Evolutionary conservation across 2,888 invertebrate species (phyloP).

Genomic region (Heteropelma amictum): DNA sequence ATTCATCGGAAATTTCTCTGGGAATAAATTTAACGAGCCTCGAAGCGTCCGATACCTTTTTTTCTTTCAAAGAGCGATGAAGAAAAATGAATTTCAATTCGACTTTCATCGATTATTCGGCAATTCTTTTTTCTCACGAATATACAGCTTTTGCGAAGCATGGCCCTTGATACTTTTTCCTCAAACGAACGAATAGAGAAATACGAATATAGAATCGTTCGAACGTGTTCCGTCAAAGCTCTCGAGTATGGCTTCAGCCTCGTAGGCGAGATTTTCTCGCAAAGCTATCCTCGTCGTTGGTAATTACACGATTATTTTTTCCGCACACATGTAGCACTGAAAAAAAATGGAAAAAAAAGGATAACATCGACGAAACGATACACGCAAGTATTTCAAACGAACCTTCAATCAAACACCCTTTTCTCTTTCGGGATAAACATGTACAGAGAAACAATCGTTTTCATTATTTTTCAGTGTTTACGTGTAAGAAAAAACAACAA

Average conservation of each 20-base stretch:
- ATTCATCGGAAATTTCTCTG: too few relatives aligned
- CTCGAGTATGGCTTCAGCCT: slow-evolving; percentile 6
- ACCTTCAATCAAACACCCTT: too few relatives aligned
- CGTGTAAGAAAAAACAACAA: too few relatives aligned
- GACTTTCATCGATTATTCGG: too few relatives aligned
- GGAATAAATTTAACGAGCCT: too few relatives aligned
- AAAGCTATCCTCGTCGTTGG: background rate
- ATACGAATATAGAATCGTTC: slow-evolving; percentile 2
- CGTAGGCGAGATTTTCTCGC: background rate
- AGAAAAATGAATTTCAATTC: too few relatives aligned
- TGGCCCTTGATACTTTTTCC: background rate
- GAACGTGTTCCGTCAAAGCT: background rate
- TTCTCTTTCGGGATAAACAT: too few relatives aligned
- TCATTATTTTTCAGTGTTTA: slow-evolving; percentile 30
- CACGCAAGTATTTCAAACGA: background rate
- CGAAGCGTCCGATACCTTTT: too few relatives aligned
- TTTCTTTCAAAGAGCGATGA: background rate
- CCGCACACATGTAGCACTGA: slow-evolving; percentile 1
- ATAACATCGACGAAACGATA: background rate
- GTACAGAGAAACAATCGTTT: background rate
- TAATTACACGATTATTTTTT: background rate
- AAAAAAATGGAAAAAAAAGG: background rate
- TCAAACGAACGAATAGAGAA: slow-evolving; percentile 20
- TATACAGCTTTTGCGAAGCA: slow-evolving; percentile 42
- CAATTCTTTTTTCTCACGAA: slow-evolving; percentile 9